phyloP scores from a whole-genome alignment of 2,888 invertebrate genomes.

The Fragum fragum region DNA sequence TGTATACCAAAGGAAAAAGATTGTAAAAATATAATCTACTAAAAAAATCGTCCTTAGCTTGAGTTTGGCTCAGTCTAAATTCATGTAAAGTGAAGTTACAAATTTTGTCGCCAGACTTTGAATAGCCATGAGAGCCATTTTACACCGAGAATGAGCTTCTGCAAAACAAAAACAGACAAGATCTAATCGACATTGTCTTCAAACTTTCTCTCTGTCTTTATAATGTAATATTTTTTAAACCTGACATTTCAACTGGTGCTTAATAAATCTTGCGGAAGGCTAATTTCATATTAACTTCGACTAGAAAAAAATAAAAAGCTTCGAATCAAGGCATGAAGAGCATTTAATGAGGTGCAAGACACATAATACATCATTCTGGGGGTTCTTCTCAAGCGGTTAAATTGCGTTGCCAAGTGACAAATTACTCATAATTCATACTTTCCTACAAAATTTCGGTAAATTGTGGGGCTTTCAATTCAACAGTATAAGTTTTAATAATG shows the following conservation, averaged over 20 bases:
- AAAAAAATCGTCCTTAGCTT: no score
- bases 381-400: slow-evolving; percentile 22
- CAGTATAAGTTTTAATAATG: not conserved
- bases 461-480: not conserved
- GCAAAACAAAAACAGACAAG: no score
- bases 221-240: not conserved
- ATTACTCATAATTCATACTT: slow-evolving; percentile 14
- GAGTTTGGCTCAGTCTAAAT: no score
- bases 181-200: no score
- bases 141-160: no score
- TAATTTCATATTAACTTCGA: not conserved
- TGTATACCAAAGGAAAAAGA: no score
- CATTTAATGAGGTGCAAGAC: slow-evolving; percentile 12
- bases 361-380: not conserved
- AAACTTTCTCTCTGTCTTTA: no score
- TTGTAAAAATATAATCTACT: no score
- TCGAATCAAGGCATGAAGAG: not conserved
- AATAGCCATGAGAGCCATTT: no score
- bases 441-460: not conserved
- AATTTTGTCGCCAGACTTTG: no score
- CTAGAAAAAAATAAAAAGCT: not conserved
- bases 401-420: slow-evolving; percentile 27
- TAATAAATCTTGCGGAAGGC: not conserved
- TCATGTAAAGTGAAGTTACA: no score
- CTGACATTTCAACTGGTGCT: not conserved